Base-by-base conservation (phyloP, 1,140 invertebrate genomes). In the Macrobrachium rosenbergii region DNA sequence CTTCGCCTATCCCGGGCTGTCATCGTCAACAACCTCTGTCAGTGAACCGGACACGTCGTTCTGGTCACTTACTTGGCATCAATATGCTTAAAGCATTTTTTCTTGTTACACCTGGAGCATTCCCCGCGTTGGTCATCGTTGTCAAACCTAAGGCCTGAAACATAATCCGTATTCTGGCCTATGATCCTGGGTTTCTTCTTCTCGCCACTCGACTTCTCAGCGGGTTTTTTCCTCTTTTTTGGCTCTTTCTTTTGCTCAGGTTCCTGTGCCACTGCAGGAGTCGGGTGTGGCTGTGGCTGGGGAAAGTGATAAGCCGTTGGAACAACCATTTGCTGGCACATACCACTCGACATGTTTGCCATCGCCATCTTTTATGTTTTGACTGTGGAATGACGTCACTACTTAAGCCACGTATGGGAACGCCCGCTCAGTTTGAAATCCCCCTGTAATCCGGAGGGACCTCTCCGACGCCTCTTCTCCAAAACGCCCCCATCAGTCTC, bases 281-380 rank as follows among this genome's bases (percentile, higher is more conserved):
- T 81, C 52, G 82, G 82, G 60, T 88, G 87, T 64, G 75, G 82
- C 45, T 88, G 87, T 58, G 87, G 76, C 60, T 88, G 87, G 67
- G 58, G 87, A 67, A 79, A 88, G 82, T 88, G 87, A 64, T 88
- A 88, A 21, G 87, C 76, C 52, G 87, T 82, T 37, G 87, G 87
- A 7, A 88, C 87, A 23, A 88, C 87, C 87, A 88, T 88, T 88
- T 88, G 87, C 67, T 88, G 87, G 87, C 83, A 88, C 81, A 88
- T 79, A 58, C 77, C 85, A 75, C 87, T 80, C 21, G 59, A 52
- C 52, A 52, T 84, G 63, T 82, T 67, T 76, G 80, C 69, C 64
- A 83, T 88, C 82, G 87, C 87, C 87, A 87, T 87, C 85, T 87
- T 87, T 87, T 80, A 88, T 88, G 87, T 88, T 88, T 83, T 88